Base-by-base conservation (phyloP, 2,113 vertebrate genomes). In the Corythoichthys haematopterus region DNA sequence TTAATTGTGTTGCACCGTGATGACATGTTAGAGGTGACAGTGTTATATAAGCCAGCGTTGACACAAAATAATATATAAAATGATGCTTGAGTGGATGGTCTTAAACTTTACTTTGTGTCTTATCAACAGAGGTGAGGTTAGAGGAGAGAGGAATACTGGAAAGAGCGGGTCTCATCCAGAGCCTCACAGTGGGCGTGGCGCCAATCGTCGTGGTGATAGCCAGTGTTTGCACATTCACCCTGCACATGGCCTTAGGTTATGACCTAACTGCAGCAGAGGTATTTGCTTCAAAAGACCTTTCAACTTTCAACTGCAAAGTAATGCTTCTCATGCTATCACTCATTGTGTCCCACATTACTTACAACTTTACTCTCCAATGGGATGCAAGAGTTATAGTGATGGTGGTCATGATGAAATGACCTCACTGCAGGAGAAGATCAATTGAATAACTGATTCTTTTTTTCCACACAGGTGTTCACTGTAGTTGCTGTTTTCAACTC, bases 401-500 rank as follows among this genome's bases (percentile, higher is more conserved):
- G 10, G 60, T 36, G 55, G 28, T 62, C 12, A 5, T n/a, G 9
- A 60, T 60, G 16, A 13, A 15, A 62, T 13, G 20, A 28, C 40
- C 59, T 64, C 35, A 8, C 68, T 10, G 1, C 51, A 61, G 35
- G 35, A 61, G 61, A 69, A 57, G 55, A 15, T 28, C 12, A 2
- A 11, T 6, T 11, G 6, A 58, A 59, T 67, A 51, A 68, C 7
- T 50, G 2, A 66, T 36, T 37, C 65, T 35, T 38, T 9, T 65
- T 36, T 75, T n/a, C 45, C 5, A n/a, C 43, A 3, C 76, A 93
- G 93, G 92, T 92, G 46, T 94, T 94, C 71, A 94, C 93, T 3
- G 84, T 93, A 37, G 89, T 94, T 37, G 88, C 91, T 16, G 90
- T 93, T 70, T 94, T 93, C 84, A 93, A 93, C 80, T 92, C 92